Evolutionary conservation across 1,140 invertebrate genomes (phyloP), one percentile per base, ranked within the genome.

Genomic region (Odontomachus brunneus): DNA sequence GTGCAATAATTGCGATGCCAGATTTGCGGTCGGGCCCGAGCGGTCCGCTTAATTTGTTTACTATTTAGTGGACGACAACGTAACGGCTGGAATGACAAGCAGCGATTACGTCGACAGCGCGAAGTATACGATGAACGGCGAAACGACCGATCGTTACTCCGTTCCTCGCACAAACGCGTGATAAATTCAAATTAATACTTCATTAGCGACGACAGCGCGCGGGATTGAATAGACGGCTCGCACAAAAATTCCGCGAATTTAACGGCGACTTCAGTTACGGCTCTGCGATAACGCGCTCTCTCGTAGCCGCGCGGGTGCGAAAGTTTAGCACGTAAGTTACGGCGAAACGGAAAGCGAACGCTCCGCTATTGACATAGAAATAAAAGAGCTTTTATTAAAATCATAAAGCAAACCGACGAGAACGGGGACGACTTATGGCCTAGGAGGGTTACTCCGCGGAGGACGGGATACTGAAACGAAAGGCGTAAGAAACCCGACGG

Each of bases 1-100:
- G 26, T 69, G 78, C 80, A 85, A 89, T 89, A 87, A 90, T 90
- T 85, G 69, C 82, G 78, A 82, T 88, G 88, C 87, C 90, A 90
- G 91, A 90, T 92, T 92, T 92, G 86, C 72, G 86, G 89, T 71
- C 51, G 81, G 26, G 63, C 63, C 44, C 80, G 72, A 62, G 72
- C 72, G 71, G 72, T 15, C 63, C 86, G 84, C 90, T 92, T 92
- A 91, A 92, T 91, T 92, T 91, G 89, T 92, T 93, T 91, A 91
- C 89, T 90, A 89, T 91, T 91, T 89, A 89, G 82, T 69, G 86
- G 84, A 51, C 82, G 76, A 66, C 81, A 51, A 60, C 59, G 55
- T 83, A 84, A 84, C 38, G 63, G 65, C 49, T 62, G 62, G 63
- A 55, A 33, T 83, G 73, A 78, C 44, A 69, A 67, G 2, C 53